Evolutionary conservation across 1,140 invertebrate species (phyloP), one percentile per base, ranked within the genome.

Genomic region (Megathymus violae): DNA sequence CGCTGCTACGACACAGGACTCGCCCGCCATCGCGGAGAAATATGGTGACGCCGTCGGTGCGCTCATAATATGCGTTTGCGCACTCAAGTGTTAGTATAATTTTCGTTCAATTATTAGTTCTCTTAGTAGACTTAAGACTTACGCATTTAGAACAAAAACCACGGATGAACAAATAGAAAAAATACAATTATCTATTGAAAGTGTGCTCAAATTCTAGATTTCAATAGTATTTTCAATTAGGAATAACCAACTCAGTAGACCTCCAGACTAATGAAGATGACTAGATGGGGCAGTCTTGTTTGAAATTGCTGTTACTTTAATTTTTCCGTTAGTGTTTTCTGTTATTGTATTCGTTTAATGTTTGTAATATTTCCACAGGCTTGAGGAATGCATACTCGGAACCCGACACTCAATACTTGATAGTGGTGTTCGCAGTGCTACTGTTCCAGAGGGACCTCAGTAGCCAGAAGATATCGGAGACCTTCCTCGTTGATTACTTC

Each of bases 401-500:
- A 87, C 95, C 98, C 3, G 96, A 97, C 27, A 95, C 94, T 11
- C 97, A 99, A 77, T 99, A 98, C 85, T 91, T 99, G 50, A 97
- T 99, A 36, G 91, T 99, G 13, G 93, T 96, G n/a, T 98, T 99
- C 85, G 96, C 98, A 4, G 94, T 96, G 7, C 93, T 99, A 4
- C 95, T 99, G 70, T 99, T 98, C 88, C 95, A 96, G 67, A 93
- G 95, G 65, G 98, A 99, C 85, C 96, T 95, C 68, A 91, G 92
- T 46, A 91, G 93, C 44, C 92, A 94, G 17, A 95, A 95, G 17
- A 64, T 88, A n/a, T 89, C 86, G 0, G 97, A 99, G 86, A 96
- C 96, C 0, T 98, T 99, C 78, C 93, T 99, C 1, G 92, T 99
- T 0, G 96, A 98, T 82, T 99, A 98, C 85, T 99, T 98, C 89